Conservation (phyloP, 2,797 vertebrate genomes). For the Diglossa cyanea region DNA sequence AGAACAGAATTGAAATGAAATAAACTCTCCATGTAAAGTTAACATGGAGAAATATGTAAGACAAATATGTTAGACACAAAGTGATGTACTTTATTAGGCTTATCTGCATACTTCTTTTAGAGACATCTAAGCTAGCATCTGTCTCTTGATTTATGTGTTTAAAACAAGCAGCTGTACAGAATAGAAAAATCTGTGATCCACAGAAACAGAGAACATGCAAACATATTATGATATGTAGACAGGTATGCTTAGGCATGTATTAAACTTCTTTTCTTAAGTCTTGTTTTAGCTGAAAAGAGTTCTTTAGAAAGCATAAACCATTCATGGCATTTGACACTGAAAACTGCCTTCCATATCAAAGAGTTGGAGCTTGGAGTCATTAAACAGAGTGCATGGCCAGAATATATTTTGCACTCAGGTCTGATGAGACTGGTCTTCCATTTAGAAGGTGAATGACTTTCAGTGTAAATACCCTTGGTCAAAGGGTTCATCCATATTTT, state of each 20-base stretch:
- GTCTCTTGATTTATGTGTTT: not conserved
- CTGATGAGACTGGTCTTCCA: not conserved
- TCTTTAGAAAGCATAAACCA: not conserved
- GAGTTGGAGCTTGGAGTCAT: not conserved
- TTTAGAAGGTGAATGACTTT: not conserved
- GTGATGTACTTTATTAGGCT: not conserved
- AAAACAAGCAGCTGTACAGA: not conserved
- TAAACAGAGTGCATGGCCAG: not conserved
- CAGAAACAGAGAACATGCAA: not conserved
- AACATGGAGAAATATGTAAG: not conserved
- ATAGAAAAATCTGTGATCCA: not conserved
- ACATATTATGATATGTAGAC: not conserved
- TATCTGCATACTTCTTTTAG: not conserved
- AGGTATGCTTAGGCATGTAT: not conserved
- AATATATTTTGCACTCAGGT: not conserved
- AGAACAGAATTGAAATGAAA: not conserved
- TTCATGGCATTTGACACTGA: not conserved
- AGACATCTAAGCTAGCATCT: not conserved
- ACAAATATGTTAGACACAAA: not conserved
- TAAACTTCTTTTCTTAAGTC: not conserved
- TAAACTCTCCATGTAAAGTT: not conserved
- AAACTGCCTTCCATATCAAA: not conserved
- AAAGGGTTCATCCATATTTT: not conserved
- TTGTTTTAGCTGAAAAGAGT: not conserved
- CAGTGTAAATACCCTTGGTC: not conserved